Base-by-base conservation (phyloP, 2,888 invertebrate species). In the Hyppa rectilinea region DNA sequence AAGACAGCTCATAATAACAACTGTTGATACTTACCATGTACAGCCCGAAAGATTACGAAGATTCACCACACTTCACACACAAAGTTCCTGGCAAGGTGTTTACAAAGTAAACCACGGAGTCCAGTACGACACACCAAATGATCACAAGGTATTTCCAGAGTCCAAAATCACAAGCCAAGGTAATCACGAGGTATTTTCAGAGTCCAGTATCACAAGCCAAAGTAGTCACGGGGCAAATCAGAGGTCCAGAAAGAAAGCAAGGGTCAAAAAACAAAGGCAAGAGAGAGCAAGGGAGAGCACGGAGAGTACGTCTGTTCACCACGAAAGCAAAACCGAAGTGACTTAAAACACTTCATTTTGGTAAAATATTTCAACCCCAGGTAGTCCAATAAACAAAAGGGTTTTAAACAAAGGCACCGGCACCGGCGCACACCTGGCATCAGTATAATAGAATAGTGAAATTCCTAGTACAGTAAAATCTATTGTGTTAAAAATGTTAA, bases 301-400 rank as follows among this genome's bases (percentile, higher is more conserved):
- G 26, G 38, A 58, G 38, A 40, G 38, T 40, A 58, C 56, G 56
- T 58, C 56, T 58, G 56, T 40, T 26, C 56, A 58, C 20, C 40
- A 38, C 59, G 59, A 43, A 59, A 43, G n/a, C 29, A 59, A 59
- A 59, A 43, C 59, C 43, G 59, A 59, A 59, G n/a, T 59, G 29
- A 43, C 58, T 29, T 38, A 56, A 17, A 23, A 14, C 5, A 14
- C 0, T 17, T 17, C 14, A 26, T 49, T 49, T 49, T 49, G 26
- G 14, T 49, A 49, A 2, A 49, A 14, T 49, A 26, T 26, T 36
- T 12, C 10, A 36, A 12, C 10, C 36, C 10, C 9, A 4, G 45
- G 20, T n/a, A n/a, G 3, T 45, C 36, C 1, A 36, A 45, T 45
- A n/a, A n/a, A 45, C 9, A n/a, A n/a, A 20, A n/a, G n/a, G n/a